Percentiles rank a stretch among this genome's conserved stretches.
Evolutionary conservation across 35 echinoderm and acorn worm genomes (phyloP).

Genomic region (Ptychodera flava): DNA sequence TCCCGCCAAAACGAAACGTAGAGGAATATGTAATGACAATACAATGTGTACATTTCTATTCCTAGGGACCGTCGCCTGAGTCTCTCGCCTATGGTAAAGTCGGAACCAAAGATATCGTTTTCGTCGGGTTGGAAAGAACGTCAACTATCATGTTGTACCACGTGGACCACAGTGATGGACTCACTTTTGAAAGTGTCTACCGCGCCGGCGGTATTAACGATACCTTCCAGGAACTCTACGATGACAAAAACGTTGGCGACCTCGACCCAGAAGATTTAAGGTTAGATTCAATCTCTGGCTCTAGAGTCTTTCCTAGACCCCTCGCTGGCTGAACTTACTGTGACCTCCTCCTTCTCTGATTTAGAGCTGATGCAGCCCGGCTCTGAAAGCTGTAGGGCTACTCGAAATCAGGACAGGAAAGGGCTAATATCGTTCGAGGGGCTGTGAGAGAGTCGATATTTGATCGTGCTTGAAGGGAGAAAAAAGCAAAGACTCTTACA

Average conservation of each 20-base stretch:
- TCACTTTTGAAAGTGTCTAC: constrained; percentile 50
- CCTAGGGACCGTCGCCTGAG: constrained; percentile 69
- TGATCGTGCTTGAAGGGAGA: neutral
- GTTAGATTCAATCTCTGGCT: constrained; percentile 27
- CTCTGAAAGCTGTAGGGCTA: no score
- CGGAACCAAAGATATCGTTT: constrained; percentile 38
- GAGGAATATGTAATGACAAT: neutral
- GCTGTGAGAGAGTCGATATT: neutral
- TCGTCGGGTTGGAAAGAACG: constrained; percentile 54
- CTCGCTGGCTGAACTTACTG: neutral
- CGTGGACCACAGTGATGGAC: neutral
- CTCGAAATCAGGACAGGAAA: neutral
- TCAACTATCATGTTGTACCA: constrained; percentile 55
- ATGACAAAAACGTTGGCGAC: constrained; percentile 49
- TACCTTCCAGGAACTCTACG: constrained; percentile 47
- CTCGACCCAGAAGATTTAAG: constrained; percentile 67
- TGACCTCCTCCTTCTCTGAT: no score
- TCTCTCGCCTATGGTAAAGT: constrained; percentile 45
- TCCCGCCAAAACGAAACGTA: neutral
- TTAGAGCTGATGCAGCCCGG: no score
- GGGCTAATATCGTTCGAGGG: neutral
- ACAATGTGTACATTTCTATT: neutral
- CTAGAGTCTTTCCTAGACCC: neutral
- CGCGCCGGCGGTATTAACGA: constrained; percentile 57
- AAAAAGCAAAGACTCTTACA: no score